Base-by-base conservation (phyloP, 2,888 invertebrate genomes). In the Luperina nickerlii region DNA sequence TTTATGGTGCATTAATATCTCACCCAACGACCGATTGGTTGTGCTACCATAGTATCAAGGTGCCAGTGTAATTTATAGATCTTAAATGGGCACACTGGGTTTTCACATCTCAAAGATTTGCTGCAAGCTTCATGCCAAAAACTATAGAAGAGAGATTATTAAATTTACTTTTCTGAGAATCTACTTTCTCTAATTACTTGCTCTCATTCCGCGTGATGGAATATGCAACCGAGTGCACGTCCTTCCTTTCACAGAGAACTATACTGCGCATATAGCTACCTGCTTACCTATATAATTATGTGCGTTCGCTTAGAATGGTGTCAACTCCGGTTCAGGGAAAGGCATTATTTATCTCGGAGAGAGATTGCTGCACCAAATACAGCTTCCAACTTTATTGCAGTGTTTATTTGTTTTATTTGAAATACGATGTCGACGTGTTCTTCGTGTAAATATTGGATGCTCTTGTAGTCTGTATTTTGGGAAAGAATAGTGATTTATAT, bases 101-200 rank as follows among this genome's bases (percentile, higher is more conserved):
- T 74, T 66, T 6, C 62, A 42, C n/a, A 24, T 8, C 13, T 62
- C 2, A 57, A 51, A 74, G 20, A 79, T 74, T 51, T 32, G 6
- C 73, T 65, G 13, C 32, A 11, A 65, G 24, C 20, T 54, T 62
- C 76, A 70, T 70, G 32, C 51, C 62, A 74, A 74, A 86, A 74
- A 67, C 48, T 67, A 73, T 24, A 80, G 45, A 54, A 32, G 42
- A 45, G 57, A 65, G 54, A 71, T 88, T 60, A 87, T 88, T 77
- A 69, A 82, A 81, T 88, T 84, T 79, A 74, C 65, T 67, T 75
- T 89, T 83, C 80, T 72, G 42, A 86, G 84, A 85, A 87, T 81
- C 78, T 88, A 90, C 89, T 91, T 84, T 76, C 79, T 83, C 88
- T 92, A 92, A 92, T 92, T 91, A 88, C 89, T 83, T 51, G 81